Conservation (phyloP, 2,888 invertebrate species). For the Erannis defoliaria region DNA sequence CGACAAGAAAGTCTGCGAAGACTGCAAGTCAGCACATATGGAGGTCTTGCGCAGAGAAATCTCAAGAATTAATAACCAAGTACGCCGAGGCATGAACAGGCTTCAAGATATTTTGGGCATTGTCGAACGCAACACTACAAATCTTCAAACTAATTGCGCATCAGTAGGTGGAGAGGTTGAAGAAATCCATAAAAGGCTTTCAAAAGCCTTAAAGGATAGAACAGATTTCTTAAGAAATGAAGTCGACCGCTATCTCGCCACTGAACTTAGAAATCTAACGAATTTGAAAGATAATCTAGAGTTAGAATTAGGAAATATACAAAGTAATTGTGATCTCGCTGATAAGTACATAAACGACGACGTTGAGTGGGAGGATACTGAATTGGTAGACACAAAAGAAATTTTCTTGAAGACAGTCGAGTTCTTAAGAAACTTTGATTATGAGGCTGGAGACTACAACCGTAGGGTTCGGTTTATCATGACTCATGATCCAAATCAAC, state of each 20-base stretch:
- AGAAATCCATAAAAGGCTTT: constrained; percentile 94
- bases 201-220: constrained; percentile 96
- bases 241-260: constrained; percentile 96
- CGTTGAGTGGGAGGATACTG: constrained; percentile 96
- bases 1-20: constrained; percentile 98
- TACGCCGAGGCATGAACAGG: constrained; percentile 94
- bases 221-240: constrained; percentile 95
- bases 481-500: constrained; percentile 96
- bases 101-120: constrained; percentile 94
- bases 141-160: constrained; percentile 95
- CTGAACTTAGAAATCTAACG: constrained; percentile 94
- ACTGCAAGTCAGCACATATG: constrained; percentile 98
- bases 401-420: constrained; percentile 98
- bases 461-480: constrained; percentile 94
- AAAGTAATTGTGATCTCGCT: constrained; percentile 98
- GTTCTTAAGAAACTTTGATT: constrained; percentile 97
- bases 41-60: constrained; percentile 97
- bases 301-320: constrained; percentile 97
- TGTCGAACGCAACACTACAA: constrained; percentile 95
- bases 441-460: constrained; percentile 96
- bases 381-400: constrained; percentile 97
- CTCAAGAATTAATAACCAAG: constrained; percentile 94
- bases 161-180: constrained; percentile 97
- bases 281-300: constrained; percentile 97
- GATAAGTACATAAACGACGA: constrained; percentile 97